Conservation (phyloP, 2,113 vertebrate species). For the Canis aureus region DNA sequence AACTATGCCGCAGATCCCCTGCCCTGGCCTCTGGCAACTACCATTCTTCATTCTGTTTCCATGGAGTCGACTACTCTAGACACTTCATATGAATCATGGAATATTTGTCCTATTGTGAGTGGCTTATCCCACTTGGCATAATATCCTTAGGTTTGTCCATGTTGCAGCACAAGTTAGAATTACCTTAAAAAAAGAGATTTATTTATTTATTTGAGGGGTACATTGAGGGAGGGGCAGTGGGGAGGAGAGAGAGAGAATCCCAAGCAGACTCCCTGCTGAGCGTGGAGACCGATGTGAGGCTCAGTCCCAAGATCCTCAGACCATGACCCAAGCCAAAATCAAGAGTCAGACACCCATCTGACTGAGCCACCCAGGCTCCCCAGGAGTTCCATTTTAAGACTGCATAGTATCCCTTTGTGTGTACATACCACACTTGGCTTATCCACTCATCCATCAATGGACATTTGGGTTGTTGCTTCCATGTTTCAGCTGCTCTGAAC, state of each 20-base stretch:
- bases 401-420: too few relatives aligned
- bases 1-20: too few relatives aligned
- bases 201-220: background rate
- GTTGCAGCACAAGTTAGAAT: background rate
- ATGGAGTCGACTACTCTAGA: background rate
- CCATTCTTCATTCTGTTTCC: background rate
- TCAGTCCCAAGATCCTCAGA: background rate
- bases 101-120: background rate
- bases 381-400: background rate
- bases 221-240: too few relatives aligned
- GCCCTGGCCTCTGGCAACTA: background rate
- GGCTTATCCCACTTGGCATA: background rate
- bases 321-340: background rate
- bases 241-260: background rate
- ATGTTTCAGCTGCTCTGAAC: accelerated
- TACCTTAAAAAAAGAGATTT: background rate
- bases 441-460: too few relatives aligned
- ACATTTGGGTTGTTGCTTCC: background rate
- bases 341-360: background rate
- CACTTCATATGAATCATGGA: background rate
- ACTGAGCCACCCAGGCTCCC: background rate
- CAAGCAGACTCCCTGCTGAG: too few relatives aligned
- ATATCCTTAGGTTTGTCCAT: background rate
- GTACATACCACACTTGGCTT: background rate
- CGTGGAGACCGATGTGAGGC: too few relatives aligned